phyloP scores from a whole-genome alignment of 2,113 vertebrate genomes.

The Narcine bancroftii region DNA sequence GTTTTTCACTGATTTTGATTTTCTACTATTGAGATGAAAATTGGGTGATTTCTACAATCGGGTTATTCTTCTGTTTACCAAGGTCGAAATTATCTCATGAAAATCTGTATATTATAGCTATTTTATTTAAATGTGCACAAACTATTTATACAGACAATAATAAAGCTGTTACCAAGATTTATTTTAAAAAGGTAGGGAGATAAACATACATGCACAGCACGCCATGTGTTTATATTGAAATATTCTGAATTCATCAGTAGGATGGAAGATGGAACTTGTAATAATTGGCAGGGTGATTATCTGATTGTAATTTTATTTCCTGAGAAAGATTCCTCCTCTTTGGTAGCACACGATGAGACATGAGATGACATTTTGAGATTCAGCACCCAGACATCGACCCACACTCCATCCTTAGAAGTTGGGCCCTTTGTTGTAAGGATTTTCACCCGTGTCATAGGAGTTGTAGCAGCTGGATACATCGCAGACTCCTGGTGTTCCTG shows the following conservation, averaged over 20 bases:
- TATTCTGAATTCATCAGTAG: conserved; percentile 21
- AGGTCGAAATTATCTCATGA: neutral
- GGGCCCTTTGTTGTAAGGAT: conserved; percentile 66
- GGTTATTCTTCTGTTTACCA: neutral
- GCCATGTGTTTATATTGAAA: neutral
- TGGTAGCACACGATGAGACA: neutral
- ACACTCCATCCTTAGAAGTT: conserved; percentile 48
- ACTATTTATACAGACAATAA: neutral
- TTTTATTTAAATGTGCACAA: neutral
- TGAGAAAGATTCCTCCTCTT: conserved; percentile 3
- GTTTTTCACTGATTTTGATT: too few relatives aligned
- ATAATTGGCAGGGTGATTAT: neutral
- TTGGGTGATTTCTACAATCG: neutral
- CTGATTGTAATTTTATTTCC: neutral
- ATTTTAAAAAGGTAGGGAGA: neutral
- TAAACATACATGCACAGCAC: conserved; percentile 34
- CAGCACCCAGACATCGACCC: too few relatives aligned
- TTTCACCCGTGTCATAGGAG: conserved; percentile 55
- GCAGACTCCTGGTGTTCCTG: conserved; percentile 57
- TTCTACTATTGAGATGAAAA: neutral
- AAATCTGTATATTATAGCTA: neutral
- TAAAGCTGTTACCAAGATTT: conserved; percentile 26
- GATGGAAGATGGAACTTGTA: conserved; percentile 14
- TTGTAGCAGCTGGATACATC: conserved; percentile 64
- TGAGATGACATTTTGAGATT: conserved; percentile 6